Conservation (phyloP, 1,140 invertebrate genomes). For the Calliopsis andreniformis region DNA sequence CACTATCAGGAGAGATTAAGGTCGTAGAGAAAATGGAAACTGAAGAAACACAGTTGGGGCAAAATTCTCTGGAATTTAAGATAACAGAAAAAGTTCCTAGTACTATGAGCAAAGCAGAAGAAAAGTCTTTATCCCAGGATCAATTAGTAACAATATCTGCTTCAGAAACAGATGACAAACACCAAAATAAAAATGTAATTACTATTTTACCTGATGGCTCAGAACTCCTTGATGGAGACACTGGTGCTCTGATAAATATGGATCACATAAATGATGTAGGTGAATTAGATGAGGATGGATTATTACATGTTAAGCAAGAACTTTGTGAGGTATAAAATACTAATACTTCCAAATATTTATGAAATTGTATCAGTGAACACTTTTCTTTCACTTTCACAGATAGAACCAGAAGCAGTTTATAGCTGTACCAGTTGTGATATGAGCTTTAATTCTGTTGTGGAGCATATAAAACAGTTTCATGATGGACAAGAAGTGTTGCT, state of each 20-base stretch:
- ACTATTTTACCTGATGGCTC: constrained; percentile 67
- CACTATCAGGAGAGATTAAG: constrained; percentile 72
- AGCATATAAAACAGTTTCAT: constrained; percentile 85
- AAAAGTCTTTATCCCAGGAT: constrained; percentile 35
- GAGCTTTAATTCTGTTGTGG: constrained; percentile 84
- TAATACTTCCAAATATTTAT: background rate
- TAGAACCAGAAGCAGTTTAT: constrained; percentile 80
- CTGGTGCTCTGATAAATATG: constrained; percentile 65
- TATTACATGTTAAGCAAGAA: constrained; percentile 75
- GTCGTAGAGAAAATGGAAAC: constrained; percentile 69
- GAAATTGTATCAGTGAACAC: background rate
- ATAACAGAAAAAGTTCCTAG: constrained; percentile 43
- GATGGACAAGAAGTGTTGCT: constrained; percentile 85
- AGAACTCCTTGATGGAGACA: constrained; percentile 60
- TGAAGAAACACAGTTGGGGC: constrained; percentile 41
- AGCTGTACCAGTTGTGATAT: constrained; percentile 85
- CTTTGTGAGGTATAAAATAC: constrained; percentile 66
- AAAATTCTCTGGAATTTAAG: constrained; percentile 61
- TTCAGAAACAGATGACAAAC: constrained; percentile 58
- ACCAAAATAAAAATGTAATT: constrained; percentile 67
- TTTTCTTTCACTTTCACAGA: constrained; percentile 32
- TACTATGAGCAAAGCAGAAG: constrained; percentile 13
- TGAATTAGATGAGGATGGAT: constrained; percentile 63
- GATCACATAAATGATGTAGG: constrained; percentile 66
- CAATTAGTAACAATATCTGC: constrained; percentile 68